phyloP scores from a whole-genome alignment of 2,113 vertebrate genomes.

The Cervus canadensis region DNA sequence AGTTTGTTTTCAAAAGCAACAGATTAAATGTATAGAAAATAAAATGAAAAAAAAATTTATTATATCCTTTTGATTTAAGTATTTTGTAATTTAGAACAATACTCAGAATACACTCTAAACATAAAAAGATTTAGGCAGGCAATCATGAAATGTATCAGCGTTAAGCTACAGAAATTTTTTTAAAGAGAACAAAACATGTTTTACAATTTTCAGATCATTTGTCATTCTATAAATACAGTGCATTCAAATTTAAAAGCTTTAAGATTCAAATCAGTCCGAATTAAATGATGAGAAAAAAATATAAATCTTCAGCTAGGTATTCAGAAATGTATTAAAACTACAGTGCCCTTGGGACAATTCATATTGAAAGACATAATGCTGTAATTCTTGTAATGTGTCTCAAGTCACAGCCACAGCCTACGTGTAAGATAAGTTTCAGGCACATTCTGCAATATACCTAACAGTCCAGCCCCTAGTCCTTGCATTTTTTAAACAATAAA shows the following conservation, averaged over 20 bases:
- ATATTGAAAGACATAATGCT: background rate
- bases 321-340: slow-evolving; percentile 19
- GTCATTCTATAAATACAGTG: slow-evolving; percentile 46
- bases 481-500: background rate
- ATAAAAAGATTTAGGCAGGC: slow-evolving; percentile 31
- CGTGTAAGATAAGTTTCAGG: background rate
- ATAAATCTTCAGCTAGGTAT: slow-evolving; percentile 45
- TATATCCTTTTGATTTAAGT: background rate
- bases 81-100: slow-evolving; percentile 32
- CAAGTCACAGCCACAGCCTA: background rate
- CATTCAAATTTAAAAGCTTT: slow-evolving; percentile 43
- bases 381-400: background rate
- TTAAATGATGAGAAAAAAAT: slow-evolving; percentile 29
- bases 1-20: slow-evolving; percentile 39
- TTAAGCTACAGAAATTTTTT: slow-evolving; percentile 25
- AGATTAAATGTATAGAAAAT: background rate
- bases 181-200: slow-evolving; percentile 37
- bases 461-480: background rate
- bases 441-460: background rate
- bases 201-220: slow-evolving; percentile 47
- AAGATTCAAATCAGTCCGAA: slow-evolving; percentile 23
- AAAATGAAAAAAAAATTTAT: background rate
- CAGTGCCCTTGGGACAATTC: background rate
- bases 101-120: background rate
- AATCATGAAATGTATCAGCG: slow-evolving; percentile 32